Percentiles rank a stretch among this genome's conserved stretches.
Conservation (phyloP, 2,797 vertebrate genomes). For the Phylloscopus collybita region DNA sequence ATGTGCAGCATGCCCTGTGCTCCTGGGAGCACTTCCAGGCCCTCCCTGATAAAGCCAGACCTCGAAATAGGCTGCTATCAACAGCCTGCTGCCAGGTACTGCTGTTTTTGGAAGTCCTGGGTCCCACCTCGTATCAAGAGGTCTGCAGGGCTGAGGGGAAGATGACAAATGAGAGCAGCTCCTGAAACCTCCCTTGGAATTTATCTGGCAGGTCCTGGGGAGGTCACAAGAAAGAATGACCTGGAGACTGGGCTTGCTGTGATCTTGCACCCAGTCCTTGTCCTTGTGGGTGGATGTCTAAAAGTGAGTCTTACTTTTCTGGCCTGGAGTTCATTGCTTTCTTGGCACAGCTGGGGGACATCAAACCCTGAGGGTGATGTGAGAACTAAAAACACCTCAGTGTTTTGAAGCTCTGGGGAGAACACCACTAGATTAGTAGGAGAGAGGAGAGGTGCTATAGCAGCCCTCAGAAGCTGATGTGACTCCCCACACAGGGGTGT, state of each 20-base stretch:
- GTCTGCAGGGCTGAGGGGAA: background rate
- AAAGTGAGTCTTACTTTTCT: background rate
- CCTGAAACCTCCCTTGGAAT: background rate
- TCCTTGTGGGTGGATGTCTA: accelerated
- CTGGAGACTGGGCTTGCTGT: background rate
- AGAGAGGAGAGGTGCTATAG: background rate
- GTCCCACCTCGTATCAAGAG: accelerated
- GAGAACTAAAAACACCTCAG: background rate
- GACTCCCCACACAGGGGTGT: background rate
- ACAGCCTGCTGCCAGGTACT: background rate
- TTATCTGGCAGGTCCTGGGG: background rate
- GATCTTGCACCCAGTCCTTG: background rate
- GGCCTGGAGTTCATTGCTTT: background rate
- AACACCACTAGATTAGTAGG: background rate
- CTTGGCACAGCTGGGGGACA: background rate
- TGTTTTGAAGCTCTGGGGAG: background rate
- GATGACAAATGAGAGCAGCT: background rate
- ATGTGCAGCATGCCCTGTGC: background rate
- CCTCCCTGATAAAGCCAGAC: background rate
- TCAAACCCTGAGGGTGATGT: accelerated
- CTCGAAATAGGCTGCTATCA: background rate
- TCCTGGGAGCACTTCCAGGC: background rate
- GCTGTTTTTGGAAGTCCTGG: background rate
- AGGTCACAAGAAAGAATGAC: background rate
- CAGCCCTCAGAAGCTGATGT: background rate